Evolutionary conservation across 2,113 vertebrate genomes (phyloP), one percentile per base, ranked within the genome.

Genomic region (Cygnus atratus): DNA sequence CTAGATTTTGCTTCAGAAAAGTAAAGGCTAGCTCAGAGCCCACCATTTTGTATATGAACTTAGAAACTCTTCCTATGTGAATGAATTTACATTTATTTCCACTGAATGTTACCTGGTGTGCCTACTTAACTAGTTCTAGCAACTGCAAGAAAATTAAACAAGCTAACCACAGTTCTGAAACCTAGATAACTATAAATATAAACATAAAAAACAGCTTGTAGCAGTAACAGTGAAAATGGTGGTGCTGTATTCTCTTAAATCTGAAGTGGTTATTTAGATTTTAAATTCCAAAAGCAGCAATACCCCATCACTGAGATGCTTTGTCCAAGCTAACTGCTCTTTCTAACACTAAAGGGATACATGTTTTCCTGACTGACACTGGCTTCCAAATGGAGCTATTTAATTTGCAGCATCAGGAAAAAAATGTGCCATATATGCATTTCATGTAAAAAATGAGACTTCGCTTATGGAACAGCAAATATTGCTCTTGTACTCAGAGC

Each of bases 291-390:
- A 61, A 66, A 61, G 33, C 7, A 80, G 26, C 66, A 65, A 68
- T 17, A 43, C 2, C 3, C 4, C 35, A 8, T 17, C 20, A 41
- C 11, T 1, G 2, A 73, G 0, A 1, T 44, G 18, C 24, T 92
- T 44, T 57, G 17, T 57, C n/a, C 39, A 61, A 50, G 14, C 35
- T 61, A 52, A 72, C 39, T 80, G 6, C 10, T 81, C 26, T 86
- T 83, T 68, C 33, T 43, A 44, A 35, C 15, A 57, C 20, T 39
- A 80, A 79, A 90, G 20, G 10, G 19, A 84, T 66, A 52, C 12
- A 17, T 20, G 6, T 9, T 71, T 41, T 48, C 44, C 72, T 86
- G 50, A 58, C 11, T 52, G 39, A 76, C 13, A 31, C 8, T 20
- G 4, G 3, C 71, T 92, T 67, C 37, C 44, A 52, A 93, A 74